A percentile compares a stretch with the other conserved stretches of the same genome.
These are phyloP conservation scores for Cactoblastis cactorum DNA, from an alignment of 2,888 invertebrate species.

Conservation along the genomic window DNA sequence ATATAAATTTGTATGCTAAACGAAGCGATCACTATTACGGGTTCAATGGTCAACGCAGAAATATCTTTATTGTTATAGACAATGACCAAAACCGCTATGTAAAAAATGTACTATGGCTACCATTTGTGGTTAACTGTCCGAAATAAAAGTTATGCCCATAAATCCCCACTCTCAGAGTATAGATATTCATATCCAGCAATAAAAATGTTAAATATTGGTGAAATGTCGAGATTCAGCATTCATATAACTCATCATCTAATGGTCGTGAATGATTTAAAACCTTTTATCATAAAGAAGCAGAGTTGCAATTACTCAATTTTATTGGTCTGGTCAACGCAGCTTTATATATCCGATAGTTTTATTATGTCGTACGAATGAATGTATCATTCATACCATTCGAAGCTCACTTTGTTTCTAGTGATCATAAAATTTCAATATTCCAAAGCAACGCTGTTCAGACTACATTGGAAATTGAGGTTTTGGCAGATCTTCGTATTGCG, in stretches of 20 bases:
- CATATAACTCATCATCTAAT: constrained; percentile 77
- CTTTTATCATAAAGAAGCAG: constrained; percentile 76
- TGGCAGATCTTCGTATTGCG: constrained; percentile 48
- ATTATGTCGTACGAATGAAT: constrained; percentile 50
- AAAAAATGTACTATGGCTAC: constrained; percentile 49
- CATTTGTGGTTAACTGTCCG: constrained; percentile 43
- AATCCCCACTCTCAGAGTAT: constrained; percentile 45
- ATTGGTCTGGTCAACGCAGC: constrained; percentile 71
- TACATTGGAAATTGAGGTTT: constrained; percentile 43
- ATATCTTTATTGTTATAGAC: constrained; percentile 68
- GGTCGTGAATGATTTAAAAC: constrained; percentile 76
- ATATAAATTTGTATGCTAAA: constrained; percentile 69
- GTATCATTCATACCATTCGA: constrained; percentile 39
- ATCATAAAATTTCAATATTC: constrained; percentile 56
- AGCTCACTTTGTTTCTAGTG: constrained; percentile 47
- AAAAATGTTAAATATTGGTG: constrained; percentile 73
- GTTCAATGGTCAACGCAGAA: constrained; percentile 70
- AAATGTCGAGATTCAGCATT: constrained; percentile 71
- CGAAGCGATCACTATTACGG: constrained; percentile 72
- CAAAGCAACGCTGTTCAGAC: constrained; percentile 39
- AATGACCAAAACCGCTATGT: constrained; percentile 59
- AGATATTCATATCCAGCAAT: constrained; percentile 56
- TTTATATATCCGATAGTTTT: constrained; percentile 66
- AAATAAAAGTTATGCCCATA: constrained; percentile 64
- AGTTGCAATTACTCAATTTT: constrained; percentile 75